A percentile compares a stretch with the other conserved stretches of the same genome.
phyloP scores from a whole-genome alignment of 2,797 vertebrate genomes.

The Sebastes variabilis region DNA sequence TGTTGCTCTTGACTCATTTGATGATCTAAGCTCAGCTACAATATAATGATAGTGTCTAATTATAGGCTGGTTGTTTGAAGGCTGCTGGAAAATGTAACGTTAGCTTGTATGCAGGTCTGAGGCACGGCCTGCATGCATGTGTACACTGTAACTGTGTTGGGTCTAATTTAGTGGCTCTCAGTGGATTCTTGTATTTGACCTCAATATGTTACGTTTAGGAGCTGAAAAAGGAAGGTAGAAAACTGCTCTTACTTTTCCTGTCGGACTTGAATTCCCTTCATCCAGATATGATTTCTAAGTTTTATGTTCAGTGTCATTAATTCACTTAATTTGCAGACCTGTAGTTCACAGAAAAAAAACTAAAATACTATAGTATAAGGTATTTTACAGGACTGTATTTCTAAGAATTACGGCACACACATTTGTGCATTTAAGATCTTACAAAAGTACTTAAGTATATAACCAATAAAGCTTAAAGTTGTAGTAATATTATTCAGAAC shows the following conservation, averaged over 20 bases:
- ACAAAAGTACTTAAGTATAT: too few relatives aligned
- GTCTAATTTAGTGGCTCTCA: slow-evolving; percentile 49
- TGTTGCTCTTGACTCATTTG: slow-evolving; percentile 55
- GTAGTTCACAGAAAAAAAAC: background rate
- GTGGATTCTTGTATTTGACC: slow-evolving; percentile 32
- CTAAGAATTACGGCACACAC: background rate
- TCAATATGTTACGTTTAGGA: slow-evolving; percentile 20
- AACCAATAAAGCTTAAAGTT: too few relatives aligned
- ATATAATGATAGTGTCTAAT: slow-evolving; percentile 75
- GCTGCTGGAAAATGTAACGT: slow-evolving; percentile 73
- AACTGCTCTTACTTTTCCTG: background rate
- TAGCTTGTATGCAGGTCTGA: slow-evolving; percentile 65
- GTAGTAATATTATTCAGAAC: too few relatives aligned
- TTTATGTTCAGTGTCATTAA: background rate
- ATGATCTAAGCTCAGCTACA: slow-evolving; percentile 68
- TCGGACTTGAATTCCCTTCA: background rate
- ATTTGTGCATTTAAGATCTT: too few relatives aligned
- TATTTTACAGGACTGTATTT: background rate
- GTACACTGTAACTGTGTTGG: slow-evolving; percentile 49
- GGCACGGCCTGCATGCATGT: slow-evolving; percentile 48
- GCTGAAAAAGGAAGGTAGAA: background rate
- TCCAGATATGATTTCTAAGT: slow-evolving; percentile 1
- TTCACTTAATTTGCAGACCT: background rate
- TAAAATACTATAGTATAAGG: background rate
- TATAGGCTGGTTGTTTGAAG: slow-evolving; percentile 69